Evolutionary conservation across 2,888 invertebrate species (phyloP), one percentile per base, ranked within the genome.

Genomic region (Priocnemis perturbator): DNA sequence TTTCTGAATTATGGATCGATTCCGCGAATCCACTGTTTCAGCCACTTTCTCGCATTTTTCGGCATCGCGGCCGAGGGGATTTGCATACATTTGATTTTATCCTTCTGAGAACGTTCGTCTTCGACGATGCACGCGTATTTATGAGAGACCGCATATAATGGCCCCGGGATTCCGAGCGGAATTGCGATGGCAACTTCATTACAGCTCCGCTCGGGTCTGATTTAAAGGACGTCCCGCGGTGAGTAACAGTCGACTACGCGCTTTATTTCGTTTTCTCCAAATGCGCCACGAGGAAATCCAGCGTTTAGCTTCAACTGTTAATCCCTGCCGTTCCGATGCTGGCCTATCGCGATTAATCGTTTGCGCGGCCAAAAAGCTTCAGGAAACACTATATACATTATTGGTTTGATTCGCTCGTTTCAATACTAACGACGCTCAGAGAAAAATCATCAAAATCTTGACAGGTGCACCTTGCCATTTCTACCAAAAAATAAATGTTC

Each of bases 11-110:
- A 77, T 67, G 73, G 65, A 79, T 78, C 81, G 81, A 82, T 83
- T 83, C 83, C 77, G 79, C 81, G 83, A 82, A 83, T 71, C 73
- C 74, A 67, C 73, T 74, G 78, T 82, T 81, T 79, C 80, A 69
- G 50, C 58, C 68, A 69, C 66, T 76, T 69, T 71, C 74, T 69
- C 71, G 78, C 64, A 62, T 74, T 37, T 37, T 68, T 63, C 64
- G 59, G 50, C 70, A 74, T 59, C 71, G 56, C 50, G 5, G 19
- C n/a, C 50, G 50, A 50, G 62, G 65, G 87, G 88, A 88, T 89
- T 89, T 88, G 87, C 89, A 89, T 89, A 89, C 85, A 88, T 89
- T 88, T 88, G 84, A 86, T 86, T 86, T 88, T 88, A 89, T 89
- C 87, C 87, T 89, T 88, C 89, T 83, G 82, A 85, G 88, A 89